A percentile compares a stretch with the other conserved stretches of the same genome.
Conservation (phyloP, 2,888 invertebrate species). For the Andrena fulva region DNA sequence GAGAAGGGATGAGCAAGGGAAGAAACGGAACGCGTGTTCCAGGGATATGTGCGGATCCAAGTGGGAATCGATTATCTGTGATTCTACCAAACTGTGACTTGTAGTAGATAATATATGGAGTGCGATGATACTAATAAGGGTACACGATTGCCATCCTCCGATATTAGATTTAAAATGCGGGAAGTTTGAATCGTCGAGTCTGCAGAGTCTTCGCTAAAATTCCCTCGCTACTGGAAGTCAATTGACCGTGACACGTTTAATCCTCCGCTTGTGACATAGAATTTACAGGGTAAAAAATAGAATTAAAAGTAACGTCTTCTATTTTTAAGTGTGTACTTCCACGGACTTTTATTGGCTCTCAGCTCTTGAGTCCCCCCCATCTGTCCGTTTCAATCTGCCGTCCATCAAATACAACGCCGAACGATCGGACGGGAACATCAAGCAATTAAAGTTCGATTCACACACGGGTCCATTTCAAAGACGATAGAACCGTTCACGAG, state of each 20-base stretch:
- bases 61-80: slow-evolving; percentile 27
- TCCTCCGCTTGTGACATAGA: too few relatives aligned
- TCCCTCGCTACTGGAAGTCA: too few relatives aligned
- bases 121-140: not conserved
- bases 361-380: not conserved
- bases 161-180: not conserved
- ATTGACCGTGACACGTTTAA: too few relatives aligned
- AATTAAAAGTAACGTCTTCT: too few relatives aligned
- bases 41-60: slow-evolving; percentile 1
- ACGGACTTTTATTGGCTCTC: not conserved
- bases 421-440: slow-evolving; percentile 14
- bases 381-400: not conserved
- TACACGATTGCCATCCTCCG: not conserved
- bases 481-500: slow-evolving; percentile 15
- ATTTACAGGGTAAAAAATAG: too few relatives aligned
- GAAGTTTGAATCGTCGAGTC: too few relatives aligned
- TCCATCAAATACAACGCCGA: not conserved
- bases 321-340: too few relatives aligned
- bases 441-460: slow-evolving; percentile 39
- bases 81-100: slow-evolving; percentile 5
- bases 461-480: not conserved
- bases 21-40: slow-evolving; percentile 6
- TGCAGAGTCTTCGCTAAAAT: too few relatives aligned
- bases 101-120: slow-evolving; percentile 13
- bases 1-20: slow-evolving; percentile 47